Evolutionary conservation across 2,797 vertebrate species (phyloP), one percentile per base, ranked within the genome.

Genomic region (Onychomys torridus): DNA sequence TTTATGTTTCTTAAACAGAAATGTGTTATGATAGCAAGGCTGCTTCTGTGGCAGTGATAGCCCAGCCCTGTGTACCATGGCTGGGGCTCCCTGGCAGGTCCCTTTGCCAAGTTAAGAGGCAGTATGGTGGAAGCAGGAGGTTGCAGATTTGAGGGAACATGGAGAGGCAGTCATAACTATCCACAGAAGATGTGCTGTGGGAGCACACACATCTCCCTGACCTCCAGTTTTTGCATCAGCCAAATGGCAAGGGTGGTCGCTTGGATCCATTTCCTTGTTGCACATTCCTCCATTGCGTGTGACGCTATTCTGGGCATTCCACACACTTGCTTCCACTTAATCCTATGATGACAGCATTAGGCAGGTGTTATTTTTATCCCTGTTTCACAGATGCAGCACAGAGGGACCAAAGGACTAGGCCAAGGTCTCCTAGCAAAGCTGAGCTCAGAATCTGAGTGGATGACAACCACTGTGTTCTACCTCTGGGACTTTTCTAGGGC

Each of bases 1-100:
- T 93, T 98, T 98, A 87, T 97, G 81, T 97, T 98, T 97, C 95
- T 97, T 95, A 95, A 97, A 96, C 93, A 95, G 94, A 95, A 91
- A 96, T 95, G 84, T 97, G 95, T 96, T 96, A 92, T 86, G 93
- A 97, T 96, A 96, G 78, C 11, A 2, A 83, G 49, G 65, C 91
- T 83, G 96, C 96, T 94, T 92, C 96, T 94, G 95, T 92, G 82
- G 63, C 17, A 16, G 75, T 65, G 92, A 95, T 10, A 82, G 92
- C 1, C 4, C 40, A 95, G 90, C 57, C 43, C 37, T 91, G 90
- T 84, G 96, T 0, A 2, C n/a, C n/a, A n/a, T 69, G 94, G 71
- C 91, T 83, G 69, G 78, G 86, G 40, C 94, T 97, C 78, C 85
- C 92, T 85, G 90, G 29, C 2, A 34, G 2, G 13, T 89, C 49